A percentile compares a stretch with the other conserved stretches of the same genome.
Evolutionary conservation across 2,888 invertebrate species (phyloP).

Genomic region (Tethea ocularis): DNA sequence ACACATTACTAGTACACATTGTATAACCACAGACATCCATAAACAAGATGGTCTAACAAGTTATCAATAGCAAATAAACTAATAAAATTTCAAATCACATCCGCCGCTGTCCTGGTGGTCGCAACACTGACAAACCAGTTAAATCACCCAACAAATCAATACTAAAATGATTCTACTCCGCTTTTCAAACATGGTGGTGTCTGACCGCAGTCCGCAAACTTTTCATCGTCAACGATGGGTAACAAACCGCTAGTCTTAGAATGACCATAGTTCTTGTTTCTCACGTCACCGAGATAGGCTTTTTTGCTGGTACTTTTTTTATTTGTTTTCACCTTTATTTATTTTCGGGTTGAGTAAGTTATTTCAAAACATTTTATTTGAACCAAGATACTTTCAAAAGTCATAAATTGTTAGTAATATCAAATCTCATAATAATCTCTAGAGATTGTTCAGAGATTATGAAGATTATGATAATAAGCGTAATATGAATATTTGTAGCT

Average conservation of each 20-base stretch:
- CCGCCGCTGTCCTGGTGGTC: constrained; percentile 9
- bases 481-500: too few species aligned
- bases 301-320: constrained; percentile 16
- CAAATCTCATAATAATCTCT: not conserved
- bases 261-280: constrained; percentile 22
- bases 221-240: constrained; percentile 50
- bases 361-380: too few species aligned
- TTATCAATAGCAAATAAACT: constrained; percentile 10
- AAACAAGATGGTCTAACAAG: constrained; percentile 4
- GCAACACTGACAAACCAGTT: constrained; percentile 28
- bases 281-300: constrained; percentile 33
- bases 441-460: not conserved
- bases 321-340: not conserved
- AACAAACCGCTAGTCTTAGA: constrained; percentile 46
- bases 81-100: constrained; percentile 9
- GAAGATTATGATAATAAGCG: not conserved
- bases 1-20: not conserved
- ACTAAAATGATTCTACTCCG: constrained; percentile 38
- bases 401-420: not conserved
- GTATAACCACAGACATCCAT: not conserved
- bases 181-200: constrained; percentile 44
- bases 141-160: constrained; percentile 42
- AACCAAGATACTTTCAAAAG: not conserved
- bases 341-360: too few species aligned
- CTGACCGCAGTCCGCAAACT: constrained; percentile 50